These are phyloP conservation scores for Halocaridina rubra DNA, from an alignment of 2,888 invertebrate genomes.

Conservation along the genomic window DNA sequence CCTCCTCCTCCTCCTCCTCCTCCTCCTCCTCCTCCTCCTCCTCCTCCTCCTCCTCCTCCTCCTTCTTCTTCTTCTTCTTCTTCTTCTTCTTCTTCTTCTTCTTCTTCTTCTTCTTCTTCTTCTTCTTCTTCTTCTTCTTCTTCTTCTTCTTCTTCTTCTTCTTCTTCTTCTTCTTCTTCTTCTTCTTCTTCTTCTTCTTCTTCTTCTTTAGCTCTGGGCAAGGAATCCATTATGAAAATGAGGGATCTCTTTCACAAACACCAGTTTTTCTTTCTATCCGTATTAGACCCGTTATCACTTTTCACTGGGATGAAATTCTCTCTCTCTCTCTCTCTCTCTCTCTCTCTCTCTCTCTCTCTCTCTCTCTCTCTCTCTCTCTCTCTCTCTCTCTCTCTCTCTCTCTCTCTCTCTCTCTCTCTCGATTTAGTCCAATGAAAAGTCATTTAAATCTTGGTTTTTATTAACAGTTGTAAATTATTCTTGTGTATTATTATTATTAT, in stretches of 20 bases:
- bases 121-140: not conserved
- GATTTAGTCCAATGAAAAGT: not conserved
- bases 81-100: not conserved
- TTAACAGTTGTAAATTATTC: too few species aligned
- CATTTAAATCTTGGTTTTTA: too few species aligned
- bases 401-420: not conserved
- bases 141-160: not conserved
- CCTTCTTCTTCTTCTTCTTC: not conserved
- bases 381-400: not conserved
- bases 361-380: not conserved
- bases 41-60: not conserved
- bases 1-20: not conserved
- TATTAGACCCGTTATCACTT: too few species aligned
- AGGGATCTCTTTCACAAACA: too few species aligned
- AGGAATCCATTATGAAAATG: too few species aligned
- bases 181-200: not conserved
- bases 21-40: not conserved
- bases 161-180: not conserved
- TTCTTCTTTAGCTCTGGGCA: not conserved
- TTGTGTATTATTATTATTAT: too few species aligned
- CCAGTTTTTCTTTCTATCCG: too few species aligned
- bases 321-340: not conserved
- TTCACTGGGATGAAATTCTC: too few species aligned
- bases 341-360: not conserved
- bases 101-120: not conserved